Conservation (phyloP, 2,113 vertebrate species). For the Edolisoma coerulescens region DNA sequence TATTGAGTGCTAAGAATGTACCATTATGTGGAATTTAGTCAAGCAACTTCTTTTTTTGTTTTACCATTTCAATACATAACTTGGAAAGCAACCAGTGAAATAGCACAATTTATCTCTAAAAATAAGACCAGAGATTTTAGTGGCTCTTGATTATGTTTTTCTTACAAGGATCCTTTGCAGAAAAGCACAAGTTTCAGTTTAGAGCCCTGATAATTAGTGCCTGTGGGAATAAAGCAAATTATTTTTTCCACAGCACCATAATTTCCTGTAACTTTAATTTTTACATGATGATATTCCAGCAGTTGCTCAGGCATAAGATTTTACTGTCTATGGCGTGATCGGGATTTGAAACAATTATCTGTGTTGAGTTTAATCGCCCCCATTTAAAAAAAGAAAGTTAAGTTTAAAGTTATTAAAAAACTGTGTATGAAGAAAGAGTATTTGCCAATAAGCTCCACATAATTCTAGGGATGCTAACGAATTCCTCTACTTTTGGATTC, state of each 20-base stretch:
- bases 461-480: rapidly evolving
- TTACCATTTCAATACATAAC: not conserved
- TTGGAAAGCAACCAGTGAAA: not conserved
- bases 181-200: constrained; percentile 6
- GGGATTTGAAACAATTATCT: not conserved
- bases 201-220: constrained; percentile 42
- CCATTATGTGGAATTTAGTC: not conserved
- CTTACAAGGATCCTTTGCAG: not conserved
- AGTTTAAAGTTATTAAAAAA: not conserved
- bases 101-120: not conserved
- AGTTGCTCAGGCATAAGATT: not conserved
- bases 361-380: not conserved
- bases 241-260: constrained; percentile 16
- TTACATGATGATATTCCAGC: not conserved
- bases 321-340: not conserved
- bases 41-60: not conserved
- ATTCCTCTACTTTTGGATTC: not conserved
- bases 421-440: not conserved
- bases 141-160: constrained; percentile 3
- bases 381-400: not conserved
- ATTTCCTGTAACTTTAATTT: constrained; percentile 17
- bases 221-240: constrained; percentile 22
- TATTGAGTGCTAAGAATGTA: not conserved
- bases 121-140: not conserved
- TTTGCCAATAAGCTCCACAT: not conserved